Evolutionary conservation across 2,113 vertebrate genomes (phyloP), one percentile per base, ranked within the genome.

Genomic region (Prionailurus viverrinus): DNA sequence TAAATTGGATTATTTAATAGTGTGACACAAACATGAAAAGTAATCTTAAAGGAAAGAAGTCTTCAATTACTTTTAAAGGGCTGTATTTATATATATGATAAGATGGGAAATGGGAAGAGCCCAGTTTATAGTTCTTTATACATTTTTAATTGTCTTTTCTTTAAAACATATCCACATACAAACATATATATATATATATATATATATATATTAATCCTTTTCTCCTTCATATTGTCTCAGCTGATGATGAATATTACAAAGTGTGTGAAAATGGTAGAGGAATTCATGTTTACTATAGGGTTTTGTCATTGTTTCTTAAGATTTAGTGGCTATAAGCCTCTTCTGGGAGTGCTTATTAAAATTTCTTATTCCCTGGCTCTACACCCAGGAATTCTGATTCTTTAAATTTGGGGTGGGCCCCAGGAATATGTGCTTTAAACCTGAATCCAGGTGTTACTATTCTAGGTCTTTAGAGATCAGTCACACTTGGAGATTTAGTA

Each of bases 271-370:
- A 39, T 86, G 25, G 51, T 90, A 82, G 31, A 94, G 65, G 73
- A 80, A 2, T 94, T 92, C 48, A 53, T 92, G 4, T 89, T 21
- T 63, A 21, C 18, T 91, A 2, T 19, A 92, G 71, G 15, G 39
- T 78, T 95, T 94, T 95, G 25, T 85, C 29, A 41, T 63, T 94
- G 25, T 95, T 90, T 79, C 65, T 71, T 91, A 86, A 92, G 58
- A 91, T 76, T 96, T 71, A 81, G 12, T 85, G 9, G 84, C 18
- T 31, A 13, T 83, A 51, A 79, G 36, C 94, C 53, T 95, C 78
- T 51, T 25, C 39, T 90, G 73, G 68, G 11, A 11, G 2, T 95
- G 31, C 39, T 87, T 91, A 81, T 33, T 91, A 73, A 94, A 94
- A 93, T 94, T 94, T 91, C 58, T 80, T 21, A 39, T 88, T 90